Base-by-base conservation (phyloP, 2,888 invertebrate species). In the Lottia scabra region DNA sequence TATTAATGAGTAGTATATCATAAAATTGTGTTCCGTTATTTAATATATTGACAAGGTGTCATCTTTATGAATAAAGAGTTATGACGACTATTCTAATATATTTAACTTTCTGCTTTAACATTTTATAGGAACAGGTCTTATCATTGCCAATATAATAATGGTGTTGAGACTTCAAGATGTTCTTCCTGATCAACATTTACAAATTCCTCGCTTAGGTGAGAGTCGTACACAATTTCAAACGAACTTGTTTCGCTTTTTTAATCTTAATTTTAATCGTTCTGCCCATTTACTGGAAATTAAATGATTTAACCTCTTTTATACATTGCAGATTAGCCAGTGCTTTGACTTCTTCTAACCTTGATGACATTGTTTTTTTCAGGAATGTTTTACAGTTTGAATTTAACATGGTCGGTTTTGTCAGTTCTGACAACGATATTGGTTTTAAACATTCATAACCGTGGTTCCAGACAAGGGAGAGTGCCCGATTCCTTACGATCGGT, bases 121-220 rank as follows among this genome's bases (percentile, higher is more conserved):
- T 56, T 63, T 74, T 75, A 16, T 77, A 83, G 83, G 81, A 30
- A 71, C 78, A 0, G 65, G 72, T 0, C 65, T 83, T 15, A 46
- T 83, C 64, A 65, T 83, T 13, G 71, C 76, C 10, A 72, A 78
- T 13, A 63, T 80, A 5, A 19, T 86, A n/a, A 72, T 84, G 27
- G 71, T 82, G 16, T 64, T 78, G 3, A 81, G 82, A 76, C 73
- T 85, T 26, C 81, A 83, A 48, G 82, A 81, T 12, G 78, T 81
- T n/a, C 77, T 86, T 10, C 86, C 86, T 10, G 75, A 78, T 19
- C 78, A 83, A 6, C 83, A 84, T 62, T 72, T 77, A 8, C 76
- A 69, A 15, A 67, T 85, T 5, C 86, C 86, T 4, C 79, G 83
- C 23, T 45, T 86, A 67, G 83, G 86, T 86, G 76, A 78, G 79